Conservation (phyloP, 2,113 vertebrate species). For the Lethenteron camtschaticum region DNA sequence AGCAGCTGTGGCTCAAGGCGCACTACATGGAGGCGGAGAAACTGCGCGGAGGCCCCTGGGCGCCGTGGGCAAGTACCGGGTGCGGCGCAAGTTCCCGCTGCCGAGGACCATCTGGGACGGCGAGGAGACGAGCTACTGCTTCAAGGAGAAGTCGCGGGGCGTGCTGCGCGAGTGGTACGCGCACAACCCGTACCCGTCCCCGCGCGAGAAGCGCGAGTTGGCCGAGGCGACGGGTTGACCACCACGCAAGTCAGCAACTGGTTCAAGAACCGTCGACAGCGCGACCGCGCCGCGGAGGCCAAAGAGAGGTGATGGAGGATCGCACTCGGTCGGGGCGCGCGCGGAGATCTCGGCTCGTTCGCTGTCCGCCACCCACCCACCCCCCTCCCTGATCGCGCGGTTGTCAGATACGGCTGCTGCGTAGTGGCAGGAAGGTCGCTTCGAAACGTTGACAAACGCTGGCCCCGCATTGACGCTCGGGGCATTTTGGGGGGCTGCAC, state of each 20-base stretch:
- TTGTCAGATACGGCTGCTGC: too few species aligned
- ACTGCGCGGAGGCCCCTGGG: constrained; percentile 60
- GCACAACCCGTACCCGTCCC: constrained; percentile 69
- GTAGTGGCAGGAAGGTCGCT: too few species aligned
- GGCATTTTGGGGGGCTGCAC: too few species aligned
- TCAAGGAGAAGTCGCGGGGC: constrained; percentile 66
- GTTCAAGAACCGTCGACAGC: constrained; percentile 70
- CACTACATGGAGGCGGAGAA: constrained; percentile 80
- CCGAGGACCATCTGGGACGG: constrained; percentile 74
- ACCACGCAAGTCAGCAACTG: constrained; percentile 89
- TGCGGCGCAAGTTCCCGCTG: constrained; percentile 62
- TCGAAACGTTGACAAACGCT: too few species aligned
- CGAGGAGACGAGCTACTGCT: constrained; percentile 73
- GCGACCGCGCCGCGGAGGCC: constrained; percentile 63
- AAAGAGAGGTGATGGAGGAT: constrained; percentile 40
- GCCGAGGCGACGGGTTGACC: constrained; percentile 65
- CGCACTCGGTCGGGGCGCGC: too few species aligned
- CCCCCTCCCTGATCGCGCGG: too few species aligned
- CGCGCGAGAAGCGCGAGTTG: constrained; percentile 62
- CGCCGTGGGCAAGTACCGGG: constrained; percentile 65
- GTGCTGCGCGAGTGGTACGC: constrained; percentile 71
- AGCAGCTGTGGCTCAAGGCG: constrained; percentile 70
- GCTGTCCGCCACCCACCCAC: too few species aligned
- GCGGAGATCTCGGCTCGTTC: too few species aligned
- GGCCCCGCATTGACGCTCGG: too few species aligned